Base-by-base conservation (phyloP, 2,797 vertebrate species). In the Steatocranus sp. region DNA sequence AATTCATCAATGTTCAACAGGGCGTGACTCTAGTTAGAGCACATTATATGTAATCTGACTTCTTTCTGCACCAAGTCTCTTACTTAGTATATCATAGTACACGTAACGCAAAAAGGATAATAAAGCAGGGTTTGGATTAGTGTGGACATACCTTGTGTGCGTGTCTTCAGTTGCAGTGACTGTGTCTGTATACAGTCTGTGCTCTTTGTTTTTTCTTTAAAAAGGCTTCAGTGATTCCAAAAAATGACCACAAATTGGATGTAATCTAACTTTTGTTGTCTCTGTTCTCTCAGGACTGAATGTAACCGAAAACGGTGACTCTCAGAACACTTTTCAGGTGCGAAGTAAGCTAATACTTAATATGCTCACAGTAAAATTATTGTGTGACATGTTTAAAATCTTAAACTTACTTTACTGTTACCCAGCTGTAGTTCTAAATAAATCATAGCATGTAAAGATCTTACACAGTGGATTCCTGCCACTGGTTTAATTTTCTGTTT, bases 291-390 rank as follows among this genome's bases (percentile, higher is more conserved):
- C 38, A 99, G 98, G 98, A 43, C 94, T 99, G 77, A 97, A 96
- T 81, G 95, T 96, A 76, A 92, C 95, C 0, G 95, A 97, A 4
- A 90, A 88, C 89, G 89, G 87, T 46, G 88, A 91, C 83, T 88
- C 92, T 43, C 96, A 95, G 27, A 97, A 97, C 91, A 94, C 94
- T 79, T 98, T 98, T 90, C 98, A 99, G 97, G 98, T 99, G 95
- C 79, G 3, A 34, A 36, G 7, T 41, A 66, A 85, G 23, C 76
- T 54, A 1, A 74, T 51, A 56, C 3, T 79, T 12, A 50, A 9
- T 36, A 46, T 43, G 15, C 15, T 78, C 36, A 66, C 7, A 49
- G 78, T 20, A 7, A 78, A 73, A 48, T 48, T 25, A 43, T 25
- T 73, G 17, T 27, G 9, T 18, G 9, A 68, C 38, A 43, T 25